phyloP scores from a whole-genome alignment of 2,797 vertebrate genomes.

The Jordanella pulchra region DNA sequence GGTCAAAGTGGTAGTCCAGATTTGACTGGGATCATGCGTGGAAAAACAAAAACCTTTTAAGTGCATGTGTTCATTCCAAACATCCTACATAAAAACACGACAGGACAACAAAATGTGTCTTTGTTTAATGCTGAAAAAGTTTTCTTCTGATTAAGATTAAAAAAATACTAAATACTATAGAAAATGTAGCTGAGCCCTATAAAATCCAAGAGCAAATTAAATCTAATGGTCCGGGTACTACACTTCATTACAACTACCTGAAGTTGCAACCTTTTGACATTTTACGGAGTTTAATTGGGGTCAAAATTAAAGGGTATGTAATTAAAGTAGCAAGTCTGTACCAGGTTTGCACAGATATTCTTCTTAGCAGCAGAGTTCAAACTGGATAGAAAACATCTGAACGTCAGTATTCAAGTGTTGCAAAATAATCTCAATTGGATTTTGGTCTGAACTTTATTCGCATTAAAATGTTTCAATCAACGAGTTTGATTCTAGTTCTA shows the following conservation, averaged over 20 bases:
- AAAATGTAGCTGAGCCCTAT: neutral
- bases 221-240: neutral
- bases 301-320: neutral
- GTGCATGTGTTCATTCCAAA: conserved; percentile 35
- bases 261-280: neutral
- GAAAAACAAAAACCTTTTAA: conserved; percentile 57
- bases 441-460: neutral
- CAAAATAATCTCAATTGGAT: neutral
- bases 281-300: neutral
- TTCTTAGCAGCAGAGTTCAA: neutral
- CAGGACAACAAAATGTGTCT: neutral
- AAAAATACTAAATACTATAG: neutral
- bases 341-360: neutral
- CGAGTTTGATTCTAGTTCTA: neutral
- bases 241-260: neutral
- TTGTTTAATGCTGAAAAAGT: neutral
- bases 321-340: neutral
- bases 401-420: neutral
- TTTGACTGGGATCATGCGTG: conserved; percentile 61
- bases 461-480: neutral
- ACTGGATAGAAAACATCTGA: neutral
- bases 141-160: neutral
- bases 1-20: conserved; percentile 59
- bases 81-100: conserved; percentile 26
- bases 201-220: neutral